Conservation (phyloP, 2,113 vertebrate genomes). For the Sinocyclocheilus grahami region DNA sequence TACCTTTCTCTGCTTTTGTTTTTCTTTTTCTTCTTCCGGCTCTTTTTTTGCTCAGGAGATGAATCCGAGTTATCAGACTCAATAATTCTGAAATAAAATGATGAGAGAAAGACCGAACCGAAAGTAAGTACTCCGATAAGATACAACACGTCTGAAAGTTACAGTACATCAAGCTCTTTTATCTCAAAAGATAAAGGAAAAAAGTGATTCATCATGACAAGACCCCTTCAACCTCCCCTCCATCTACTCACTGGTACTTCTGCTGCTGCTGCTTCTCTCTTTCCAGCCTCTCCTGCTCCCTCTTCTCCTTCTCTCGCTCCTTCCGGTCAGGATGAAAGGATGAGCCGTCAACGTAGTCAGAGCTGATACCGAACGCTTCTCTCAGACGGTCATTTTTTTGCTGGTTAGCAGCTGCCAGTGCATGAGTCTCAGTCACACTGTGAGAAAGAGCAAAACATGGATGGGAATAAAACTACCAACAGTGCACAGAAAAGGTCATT, state of each 20-base stretch:
- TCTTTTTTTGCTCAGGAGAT: conserved; percentile 79
- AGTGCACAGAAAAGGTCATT: background rate
- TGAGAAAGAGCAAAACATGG: background rate
- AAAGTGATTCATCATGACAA: background rate
- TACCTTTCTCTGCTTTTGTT: conserved; percentile 82
- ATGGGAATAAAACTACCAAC: background rate
- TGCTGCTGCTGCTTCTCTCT: conserved; percentile 74
- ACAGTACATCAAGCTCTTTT: background rate
- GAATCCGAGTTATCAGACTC: conserved; percentile 81
- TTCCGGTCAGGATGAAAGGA: conserved; percentile 89
- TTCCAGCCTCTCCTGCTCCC: conserved; percentile 76
- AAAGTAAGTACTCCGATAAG: background rate
- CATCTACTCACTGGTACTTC: conserved; percentile 75
- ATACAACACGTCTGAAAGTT: background rate
- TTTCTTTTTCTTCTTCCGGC: conserved; percentile 90
- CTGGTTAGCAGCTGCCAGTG: conserved; percentile 89
- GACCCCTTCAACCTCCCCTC: background rate
- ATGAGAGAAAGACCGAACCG: background rate
- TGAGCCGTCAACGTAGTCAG: conserved; percentile 88
- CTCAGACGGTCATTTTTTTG: conserved; percentile 89
- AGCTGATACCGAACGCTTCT: conserved; percentile 87
- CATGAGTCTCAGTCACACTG: conserved; percentile 88
- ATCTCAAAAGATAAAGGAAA: background rate
- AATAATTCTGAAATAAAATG: conserved; percentile 74
- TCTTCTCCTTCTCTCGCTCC: conserved; percentile 79